Evolutionary conservation across 2,797 vertebrate genomes (phyloP).

Genomic region (Potorous gilbertii): DNA sequence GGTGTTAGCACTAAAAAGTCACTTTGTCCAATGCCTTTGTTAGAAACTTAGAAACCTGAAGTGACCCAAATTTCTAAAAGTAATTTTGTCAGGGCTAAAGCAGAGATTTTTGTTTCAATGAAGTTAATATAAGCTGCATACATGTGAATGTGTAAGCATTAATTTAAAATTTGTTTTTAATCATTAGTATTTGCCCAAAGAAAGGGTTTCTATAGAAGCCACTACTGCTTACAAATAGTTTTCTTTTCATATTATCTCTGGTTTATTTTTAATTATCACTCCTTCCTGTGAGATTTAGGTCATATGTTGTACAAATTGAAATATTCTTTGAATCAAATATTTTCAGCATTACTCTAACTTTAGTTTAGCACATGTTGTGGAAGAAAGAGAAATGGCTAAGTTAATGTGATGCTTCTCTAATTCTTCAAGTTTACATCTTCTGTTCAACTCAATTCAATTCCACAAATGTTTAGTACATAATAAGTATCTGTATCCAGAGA

Average conservation of each 20-base stretch:
- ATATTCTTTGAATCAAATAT: not conserved
- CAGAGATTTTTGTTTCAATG: not conserved
- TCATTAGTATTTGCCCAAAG: not conserved
- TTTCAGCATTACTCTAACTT: not conserved
- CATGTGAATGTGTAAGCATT: not conserved
- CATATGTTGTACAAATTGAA: not conserved
- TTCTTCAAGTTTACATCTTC: not conserved
- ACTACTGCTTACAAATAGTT: not conserved
- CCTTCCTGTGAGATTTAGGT: not conserved
- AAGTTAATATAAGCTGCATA: not conserved
- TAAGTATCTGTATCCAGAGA: too few relatives aligned
- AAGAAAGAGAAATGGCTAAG: not conserved
- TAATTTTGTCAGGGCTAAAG: not conserved
- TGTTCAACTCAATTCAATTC: not conserved
- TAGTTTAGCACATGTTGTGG: not conserved
- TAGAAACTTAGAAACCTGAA: not conserved
- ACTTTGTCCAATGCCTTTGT: not conserved
- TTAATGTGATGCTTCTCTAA: not conserved
- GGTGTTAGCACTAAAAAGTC: not conserved
- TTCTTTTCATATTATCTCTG: not conserved
- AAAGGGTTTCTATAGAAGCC: not conserved
- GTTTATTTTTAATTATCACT: not conserved
- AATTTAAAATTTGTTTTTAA: constrained; percentile 10
- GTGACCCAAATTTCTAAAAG: not conserved
- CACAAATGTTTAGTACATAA: too few relatives aligned